These are phyloP conservation scores for Agelaius phoeniceus DNA, from an alignment of 2,113 vertebrate species.

Conservation along the genomic window DNA sequence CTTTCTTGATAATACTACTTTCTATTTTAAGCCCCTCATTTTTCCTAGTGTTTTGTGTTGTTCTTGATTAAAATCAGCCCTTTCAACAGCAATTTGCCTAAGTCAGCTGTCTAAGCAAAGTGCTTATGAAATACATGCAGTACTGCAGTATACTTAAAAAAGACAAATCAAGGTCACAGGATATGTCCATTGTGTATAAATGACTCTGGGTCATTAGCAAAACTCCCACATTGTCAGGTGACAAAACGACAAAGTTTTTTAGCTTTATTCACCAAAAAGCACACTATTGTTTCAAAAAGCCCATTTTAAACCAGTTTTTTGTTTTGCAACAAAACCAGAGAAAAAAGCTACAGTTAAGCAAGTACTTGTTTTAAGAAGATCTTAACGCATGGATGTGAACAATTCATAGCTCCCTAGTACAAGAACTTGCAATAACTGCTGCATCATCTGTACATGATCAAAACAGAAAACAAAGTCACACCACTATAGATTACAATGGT, in stretches of 20 bases:
- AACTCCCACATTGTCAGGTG: neutral
- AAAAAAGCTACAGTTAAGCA: neutral
- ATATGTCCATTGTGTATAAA: neutral
- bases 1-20: constrained; percentile 31
- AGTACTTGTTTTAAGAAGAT: neutral
- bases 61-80: constrained; percentile 59
- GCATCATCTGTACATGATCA: neutral
- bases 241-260: neutral
- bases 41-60: constrained; percentile 15
- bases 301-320: neutral
- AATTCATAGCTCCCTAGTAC: neutral
- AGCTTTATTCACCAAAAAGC: neutral
- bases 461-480: neutral
- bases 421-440: neutral
- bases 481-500: neutral
- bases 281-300: neutral
- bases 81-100: constrained; percentile 8
- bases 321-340: neutral
- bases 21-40: constrained; percentile 48
- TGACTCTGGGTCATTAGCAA: neutral
- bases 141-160: constrained; percentile 37
- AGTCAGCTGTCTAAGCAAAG: constrained; percentile 24
- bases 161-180: constrained; percentile 31
- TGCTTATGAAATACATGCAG: neutral
- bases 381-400: neutral